Evolutionary conservation across 2,888 invertebrate species (phyloP).

Genomic region (Timema podura): DNA sequence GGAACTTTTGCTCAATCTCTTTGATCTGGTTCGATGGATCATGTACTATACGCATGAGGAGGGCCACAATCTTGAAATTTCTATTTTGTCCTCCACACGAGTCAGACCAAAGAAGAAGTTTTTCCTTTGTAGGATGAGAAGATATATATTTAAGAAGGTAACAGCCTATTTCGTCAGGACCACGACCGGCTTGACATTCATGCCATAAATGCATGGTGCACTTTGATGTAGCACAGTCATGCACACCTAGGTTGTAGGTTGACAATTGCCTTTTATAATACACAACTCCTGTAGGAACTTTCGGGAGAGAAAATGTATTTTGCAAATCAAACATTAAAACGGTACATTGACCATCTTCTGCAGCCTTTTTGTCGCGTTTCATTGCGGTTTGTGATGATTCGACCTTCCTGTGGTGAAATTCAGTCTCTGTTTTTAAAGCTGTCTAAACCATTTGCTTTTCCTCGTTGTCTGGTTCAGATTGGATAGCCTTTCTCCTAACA

Average conservation of each 20-base stretch:
- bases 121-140: conserved; percentile 7
- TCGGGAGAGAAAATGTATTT: background rate
- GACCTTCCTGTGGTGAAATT: no score
- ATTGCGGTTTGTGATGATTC: background rate
- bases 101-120: conserved; percentile 3
- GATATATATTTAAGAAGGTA: conserved; percentile 3
- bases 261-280: conserved; percentile 8
- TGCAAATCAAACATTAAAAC: conserved; percentile 9
- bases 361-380: conserved; percentile 8
- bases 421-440: no score
- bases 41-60: background rate
- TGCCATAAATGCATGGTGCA: conserved; percentile 9
- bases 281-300: conserved; percentile 8
- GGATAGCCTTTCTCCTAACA: no score
- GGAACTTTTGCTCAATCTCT: no score
- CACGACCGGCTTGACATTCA: background rate
- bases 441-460: no score
- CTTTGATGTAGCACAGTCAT: conserved; percentile 11
- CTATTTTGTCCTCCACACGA: background rate
- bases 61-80: background rate
- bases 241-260: conserved; percentile 4
- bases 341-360: conserved; percentile 5
- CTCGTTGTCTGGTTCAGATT: background rate
- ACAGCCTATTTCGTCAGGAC: conserved; percentile 8
- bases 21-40: no score